phyloP scores from a whole-genome alignment of 2,888 invertebrate genomes.

The Pilophorus perplexus region DNA sequence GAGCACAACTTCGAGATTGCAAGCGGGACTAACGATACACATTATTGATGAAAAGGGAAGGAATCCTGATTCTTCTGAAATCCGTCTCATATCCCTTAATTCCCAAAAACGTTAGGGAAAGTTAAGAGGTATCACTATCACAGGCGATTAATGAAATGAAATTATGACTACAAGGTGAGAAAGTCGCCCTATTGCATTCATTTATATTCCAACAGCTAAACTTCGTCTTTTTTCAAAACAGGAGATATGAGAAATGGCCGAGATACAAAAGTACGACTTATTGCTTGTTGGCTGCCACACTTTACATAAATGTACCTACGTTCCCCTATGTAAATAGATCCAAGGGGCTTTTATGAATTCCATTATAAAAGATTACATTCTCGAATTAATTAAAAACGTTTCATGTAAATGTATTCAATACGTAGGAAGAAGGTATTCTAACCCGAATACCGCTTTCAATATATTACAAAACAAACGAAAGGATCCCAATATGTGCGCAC shows the following conservation, averaged over 20 bases:
- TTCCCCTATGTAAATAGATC: constrained; percentile 22
- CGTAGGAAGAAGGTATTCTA: constrained; percentile 19
- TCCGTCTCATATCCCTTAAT: too few relatives aligned
- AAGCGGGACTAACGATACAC: too few relatives aligned
- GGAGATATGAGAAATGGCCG: constrained; percentile 20
- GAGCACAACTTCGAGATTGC: too few relatives aligned
- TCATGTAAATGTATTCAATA: constrained; percentile 29
- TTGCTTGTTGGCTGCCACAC: constrained; percentile 11
- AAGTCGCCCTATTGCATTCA: constrained; percentile 6
- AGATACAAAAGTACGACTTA: constrained; percentile 12
- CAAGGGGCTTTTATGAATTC: constrained; percentile 20
- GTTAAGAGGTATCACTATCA: too few relatives aligned
- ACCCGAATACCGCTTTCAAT: constrained; percentile 18
- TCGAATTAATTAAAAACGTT: constrained; percentile 30
- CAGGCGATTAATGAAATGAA: too few relatives aligned
- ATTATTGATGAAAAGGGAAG: too few relatives aligned
- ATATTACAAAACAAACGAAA: constrained; percentile 11
- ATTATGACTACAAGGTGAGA: constrained; percentile 8
- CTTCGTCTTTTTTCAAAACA: neutral
- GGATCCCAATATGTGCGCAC: too few relatives aligned
- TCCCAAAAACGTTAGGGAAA: too few relatives aligned
- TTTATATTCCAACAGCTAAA: constrained; percentile 17
- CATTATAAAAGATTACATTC: constrained; percentile 31
- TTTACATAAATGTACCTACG: constrained; percentile 25
- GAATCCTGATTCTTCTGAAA: too few relatives aligned